Conservation (phyloP, 2,113 vertebrate genomes). For the Etia nguti region DNA sequence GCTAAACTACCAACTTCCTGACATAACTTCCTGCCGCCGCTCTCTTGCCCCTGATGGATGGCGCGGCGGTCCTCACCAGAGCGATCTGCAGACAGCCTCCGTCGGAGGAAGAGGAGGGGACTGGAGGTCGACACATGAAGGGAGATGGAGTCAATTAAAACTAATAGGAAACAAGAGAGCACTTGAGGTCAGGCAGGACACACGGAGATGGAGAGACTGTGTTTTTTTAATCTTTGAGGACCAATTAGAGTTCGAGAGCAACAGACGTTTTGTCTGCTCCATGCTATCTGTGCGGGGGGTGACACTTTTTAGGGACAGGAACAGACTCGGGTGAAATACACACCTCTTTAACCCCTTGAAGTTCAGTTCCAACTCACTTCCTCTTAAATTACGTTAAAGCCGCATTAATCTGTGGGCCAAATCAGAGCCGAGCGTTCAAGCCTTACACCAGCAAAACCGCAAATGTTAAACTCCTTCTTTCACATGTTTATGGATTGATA, state of each 20-base stretch:
- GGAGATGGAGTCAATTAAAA: conserved; percentile 59
- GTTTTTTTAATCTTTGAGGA: neutral
- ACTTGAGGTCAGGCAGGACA: conserved; percentile 7
- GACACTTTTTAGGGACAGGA: neutral
- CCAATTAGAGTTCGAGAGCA: conserved; percentile 24
- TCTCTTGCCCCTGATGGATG: neutral
- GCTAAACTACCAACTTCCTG: conserved; percentile 8
- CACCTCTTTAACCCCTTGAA: neutral
- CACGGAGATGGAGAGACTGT: neutral
- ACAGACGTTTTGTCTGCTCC: neutral
- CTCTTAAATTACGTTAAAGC: neutral
- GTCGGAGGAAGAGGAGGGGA: neutral
- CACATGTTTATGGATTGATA: neutral
- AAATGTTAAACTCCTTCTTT: neutral
- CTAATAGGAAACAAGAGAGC: conserved; percentile 41
- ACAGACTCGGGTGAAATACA: neutral
- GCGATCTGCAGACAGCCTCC: conserved; percentile 9
- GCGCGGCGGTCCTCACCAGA: neutral
- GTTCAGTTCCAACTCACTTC: neutral
- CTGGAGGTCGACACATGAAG: conserved; percentile 4
- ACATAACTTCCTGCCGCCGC: conserved; percentile 16
- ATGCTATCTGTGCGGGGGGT: neutral
- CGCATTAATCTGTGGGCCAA: neutral
- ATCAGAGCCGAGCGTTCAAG: neutral
- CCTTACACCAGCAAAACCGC: neutral